Conservation (phyloP, 2,888 invertebrate genomes). For the Eupithecia pulchellata region DNA sequence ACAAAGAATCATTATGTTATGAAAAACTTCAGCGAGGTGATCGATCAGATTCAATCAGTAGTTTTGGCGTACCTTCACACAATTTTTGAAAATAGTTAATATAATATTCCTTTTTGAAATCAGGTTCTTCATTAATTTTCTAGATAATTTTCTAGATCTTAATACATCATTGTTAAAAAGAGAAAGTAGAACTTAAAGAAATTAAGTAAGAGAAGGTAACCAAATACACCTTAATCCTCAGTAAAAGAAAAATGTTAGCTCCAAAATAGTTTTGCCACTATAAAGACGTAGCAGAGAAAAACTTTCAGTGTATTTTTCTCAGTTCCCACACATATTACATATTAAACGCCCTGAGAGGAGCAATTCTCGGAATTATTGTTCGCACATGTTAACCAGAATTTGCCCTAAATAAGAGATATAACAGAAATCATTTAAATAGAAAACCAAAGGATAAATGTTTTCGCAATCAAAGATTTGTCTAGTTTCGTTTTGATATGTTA, state of each 20-base stretch:
- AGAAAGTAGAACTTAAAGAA: too few relatives aligned
- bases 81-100: too few relatives aligned
- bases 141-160: too few relatives aligned
- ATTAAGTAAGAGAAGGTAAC: too few relatives aligned
- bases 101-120: too few relatives aligned
- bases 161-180: too few relatives aligned
- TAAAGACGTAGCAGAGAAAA: slow-evolving; percentile 19
- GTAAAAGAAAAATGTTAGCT: neutral
- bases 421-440: neutral
- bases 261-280: slow-evolving; percentile 3
- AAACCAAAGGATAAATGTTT: neutral
- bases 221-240: neutral
- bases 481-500: neutral
- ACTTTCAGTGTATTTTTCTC: slow-evolving; percentile 18
- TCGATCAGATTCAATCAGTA: neutral
- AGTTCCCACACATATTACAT: neutral
- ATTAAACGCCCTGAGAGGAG: neutral
- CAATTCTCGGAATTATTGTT: neutral
- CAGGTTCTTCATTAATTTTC: too few relatives aligned
- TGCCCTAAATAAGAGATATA: neutral
- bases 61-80: neutral
- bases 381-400: neutral
- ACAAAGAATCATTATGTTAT: neutral
- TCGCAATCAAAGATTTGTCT: neutral
- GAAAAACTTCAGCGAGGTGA: neutral